Evolutionary conservation across 53 echinoderm and acorn worm genomes (phyloP).

Genomic region (Actinopyga echinites): DNA sequence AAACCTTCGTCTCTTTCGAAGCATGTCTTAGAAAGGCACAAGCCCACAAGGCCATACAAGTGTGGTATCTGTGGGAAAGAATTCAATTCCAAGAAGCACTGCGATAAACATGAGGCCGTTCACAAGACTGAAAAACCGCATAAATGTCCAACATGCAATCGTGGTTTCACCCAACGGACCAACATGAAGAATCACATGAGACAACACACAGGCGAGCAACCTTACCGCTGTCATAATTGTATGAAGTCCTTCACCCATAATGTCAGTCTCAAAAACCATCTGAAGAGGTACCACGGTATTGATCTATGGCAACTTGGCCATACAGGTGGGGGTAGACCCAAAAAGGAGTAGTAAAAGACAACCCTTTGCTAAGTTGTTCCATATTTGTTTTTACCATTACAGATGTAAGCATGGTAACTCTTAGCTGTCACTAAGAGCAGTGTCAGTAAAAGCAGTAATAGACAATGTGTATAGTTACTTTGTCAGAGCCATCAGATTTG

Average conservation of each 20-base stretch:
- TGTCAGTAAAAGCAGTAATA: too few relatives aligned
- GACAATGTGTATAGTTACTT: too few relatives aligned
- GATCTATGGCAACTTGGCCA: constrained; percentile 74
- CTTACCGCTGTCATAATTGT: constrained; percentile 79
- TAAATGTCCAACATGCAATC: constrained; percentile 78
- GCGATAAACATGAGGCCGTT: constrained; percentile 66
- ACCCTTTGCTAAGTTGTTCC: too few relatives aligned
- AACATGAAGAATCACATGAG: constrained; percentile 84
- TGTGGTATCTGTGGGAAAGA: constrained; percentile 69
- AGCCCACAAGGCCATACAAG: constrained; percentile 39
- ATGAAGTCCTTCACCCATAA: constrained; percentile 84
- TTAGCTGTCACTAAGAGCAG: too few relatives aligned
- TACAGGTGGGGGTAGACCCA: constrained; percentile 47
- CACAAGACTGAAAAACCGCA: constrained; percentile 74
- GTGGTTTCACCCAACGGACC: constrained; percentile 81
- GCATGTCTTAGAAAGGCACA: constrained; percentile 47
- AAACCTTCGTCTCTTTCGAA: constrained; percentile 27
- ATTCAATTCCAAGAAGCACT: constrained; percentile 59
- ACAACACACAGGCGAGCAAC: constrained; percentile 87
- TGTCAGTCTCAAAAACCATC: constrained; percentile 89
- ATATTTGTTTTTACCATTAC: too few relatives aligned
- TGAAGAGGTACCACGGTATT: constrained; percentile 86
- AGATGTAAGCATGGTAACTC: too few relatives aligned
- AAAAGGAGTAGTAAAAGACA: constrained; percentile 15
- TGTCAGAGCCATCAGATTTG: too few relatives aligned